These are phyloP conservation scores for Drosophila chauvacae DNA, from an alignment of 1,140 invertebrate genomes.

Conservation along the genomic window DNA sequence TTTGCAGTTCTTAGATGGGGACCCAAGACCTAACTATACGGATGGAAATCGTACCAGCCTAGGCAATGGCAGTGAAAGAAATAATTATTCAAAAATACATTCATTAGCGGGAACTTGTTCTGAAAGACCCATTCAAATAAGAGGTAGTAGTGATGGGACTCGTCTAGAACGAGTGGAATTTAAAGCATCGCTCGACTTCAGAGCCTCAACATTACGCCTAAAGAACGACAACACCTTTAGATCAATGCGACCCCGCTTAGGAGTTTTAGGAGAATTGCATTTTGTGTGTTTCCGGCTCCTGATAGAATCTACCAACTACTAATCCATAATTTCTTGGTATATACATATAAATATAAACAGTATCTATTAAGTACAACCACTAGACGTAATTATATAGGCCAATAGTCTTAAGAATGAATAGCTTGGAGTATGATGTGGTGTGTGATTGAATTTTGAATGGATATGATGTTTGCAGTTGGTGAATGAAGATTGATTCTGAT, in stretches of 20 bases:
- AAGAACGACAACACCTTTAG: conserved; percentile 48
- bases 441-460: conserved; percentile 3
- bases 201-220: conserved; percentile 69
- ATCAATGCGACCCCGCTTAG: conserved; percentile 40
- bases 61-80: neutral
- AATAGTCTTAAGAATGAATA: conserved; percentile 11
- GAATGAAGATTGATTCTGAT: conserved; percentile 7
- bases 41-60: neutral
- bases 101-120: conserved; percentile 33
- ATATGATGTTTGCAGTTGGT: neutral
- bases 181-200: conserved; percentile 65
- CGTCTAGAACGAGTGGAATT: conserved; percentile 68
- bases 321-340: conserved; percentile 27
- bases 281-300: conserved; percentile 13
- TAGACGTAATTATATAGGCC: conserved; percentile 19
- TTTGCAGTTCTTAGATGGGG: conserved; percentile 12
- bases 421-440: conserved; percentile 32
- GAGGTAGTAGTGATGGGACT: conserved; percentile 66
- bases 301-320: conserved; percentile 11
- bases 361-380: conserved; percentile 19
- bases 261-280: neutral
- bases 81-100: neutral
- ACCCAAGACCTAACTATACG: neutral
- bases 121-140: conserved; percentile 35
- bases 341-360: conserved; percentile 14